A percentile compares a stretch with the other conserved stretches of the same genome.
These are phyloP conservation scores for Rhizoglyphus robini DNA, from an alignment of 1,140 invertebrate genomes.

Conservation along the genomic window DNA sequence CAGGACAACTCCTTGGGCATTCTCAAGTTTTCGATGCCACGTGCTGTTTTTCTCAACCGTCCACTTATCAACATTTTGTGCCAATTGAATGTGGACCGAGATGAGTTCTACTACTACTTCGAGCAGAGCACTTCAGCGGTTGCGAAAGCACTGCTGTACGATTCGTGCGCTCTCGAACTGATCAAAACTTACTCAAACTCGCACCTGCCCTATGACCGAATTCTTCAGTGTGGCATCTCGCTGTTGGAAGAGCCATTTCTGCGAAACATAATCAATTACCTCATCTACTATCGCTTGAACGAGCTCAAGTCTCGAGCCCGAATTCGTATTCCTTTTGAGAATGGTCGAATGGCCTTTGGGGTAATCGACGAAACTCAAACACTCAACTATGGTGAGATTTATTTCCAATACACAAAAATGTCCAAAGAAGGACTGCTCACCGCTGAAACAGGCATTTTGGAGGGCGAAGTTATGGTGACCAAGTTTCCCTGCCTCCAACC, in stretches of 20 bases:
- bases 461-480: too few relatives aligned
- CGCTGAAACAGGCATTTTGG: conserved; percentile 24
- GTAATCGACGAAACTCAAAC: too few relatives aligned
- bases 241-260: conserved; percentile 25
- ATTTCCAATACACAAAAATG: too few relatives aligned
- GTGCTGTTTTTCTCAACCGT: conserved; percentile 23
- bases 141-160: conserved; percentile 22
- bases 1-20: background rate
- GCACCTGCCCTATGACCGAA: too few relatives aligned
- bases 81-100: conserved; percentile 20
- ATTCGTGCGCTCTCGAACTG: too few relatives aligned
- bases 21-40: conserved; percentile 9
- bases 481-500: too few relatives aligned
- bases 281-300: conserved; percentile 12
- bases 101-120: conserved; percentile 21
- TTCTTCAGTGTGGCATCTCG: conserved; percentile 16
- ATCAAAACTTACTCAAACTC: too few relatives aligned
- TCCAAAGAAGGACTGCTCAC: conserved; percentile 25
- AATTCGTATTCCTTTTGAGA: conserved; percentile 25
- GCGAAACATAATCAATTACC: too few relatives aligned
- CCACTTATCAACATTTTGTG: conserved; percentile 26
- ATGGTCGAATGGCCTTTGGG: too few relatives aligned
- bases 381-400: too few relatives aligned
- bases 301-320: conserved; percentile 23
- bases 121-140: conserved; percentile 17